These are phyloP conservation scores for Ylistrum balloti DNA, from an alignment of 1,140 invertebrate species.

Conservation along the genomic window DNA sequence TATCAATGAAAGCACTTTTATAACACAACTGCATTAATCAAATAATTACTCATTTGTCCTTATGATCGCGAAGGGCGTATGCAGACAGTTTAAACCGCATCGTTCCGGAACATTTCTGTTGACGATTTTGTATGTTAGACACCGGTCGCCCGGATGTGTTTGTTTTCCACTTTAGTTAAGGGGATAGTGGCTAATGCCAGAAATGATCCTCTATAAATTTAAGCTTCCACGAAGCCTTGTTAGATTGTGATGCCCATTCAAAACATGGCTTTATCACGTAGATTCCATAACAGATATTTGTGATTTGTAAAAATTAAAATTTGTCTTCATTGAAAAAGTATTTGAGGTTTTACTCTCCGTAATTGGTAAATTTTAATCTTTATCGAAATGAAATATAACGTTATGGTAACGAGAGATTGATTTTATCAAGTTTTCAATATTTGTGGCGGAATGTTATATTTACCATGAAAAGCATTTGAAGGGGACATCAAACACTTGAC, in stretches of 20 bases:
- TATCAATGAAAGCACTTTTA: no score
- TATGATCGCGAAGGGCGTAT: no score
- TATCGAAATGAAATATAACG: no score
- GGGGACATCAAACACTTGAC: neutral
- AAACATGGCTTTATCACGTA: neutral
- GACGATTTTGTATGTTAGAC: neutral
- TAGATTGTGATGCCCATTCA: neutral
- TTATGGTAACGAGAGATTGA: no score
- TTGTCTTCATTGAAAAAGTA: no score
- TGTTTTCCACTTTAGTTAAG: slow-evolving; percentile 28
- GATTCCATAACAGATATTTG: no score
- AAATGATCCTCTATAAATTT: neutral
- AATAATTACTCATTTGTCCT: neutral
- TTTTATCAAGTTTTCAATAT: neutral
- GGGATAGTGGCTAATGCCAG: neutral
- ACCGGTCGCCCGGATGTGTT: neutral
- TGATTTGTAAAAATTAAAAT: no score
- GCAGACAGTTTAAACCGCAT: neutral
- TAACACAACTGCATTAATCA: no score
- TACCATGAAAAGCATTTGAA: neutral
- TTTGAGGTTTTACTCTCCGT: no score
- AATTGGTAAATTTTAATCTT: no score
- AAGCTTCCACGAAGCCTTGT: neutral
- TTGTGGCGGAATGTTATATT: neutral
- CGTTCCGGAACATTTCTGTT: neutral